Evolutionary conservation across 1,140 invertebrate species (phyloP), one percentile per base, ranked within the genome.

Genomic region (Caerostris darwini): DNA sequence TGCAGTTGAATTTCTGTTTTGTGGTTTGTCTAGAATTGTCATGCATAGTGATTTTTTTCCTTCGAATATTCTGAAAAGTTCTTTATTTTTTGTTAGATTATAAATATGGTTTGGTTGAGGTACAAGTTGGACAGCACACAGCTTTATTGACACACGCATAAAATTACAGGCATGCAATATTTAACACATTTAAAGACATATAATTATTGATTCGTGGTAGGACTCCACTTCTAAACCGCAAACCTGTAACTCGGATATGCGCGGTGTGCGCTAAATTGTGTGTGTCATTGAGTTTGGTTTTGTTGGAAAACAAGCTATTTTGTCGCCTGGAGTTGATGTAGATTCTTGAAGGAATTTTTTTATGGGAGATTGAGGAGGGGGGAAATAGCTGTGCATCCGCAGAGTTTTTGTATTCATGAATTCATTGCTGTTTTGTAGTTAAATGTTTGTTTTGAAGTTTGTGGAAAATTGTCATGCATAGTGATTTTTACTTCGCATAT

Each of bases 221-320:
- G 34, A 34, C 34, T 34, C 34, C 34, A 34, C 34, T 34, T 34
- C 34, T 34, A 34, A 34, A 34, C 34, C 0, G 34, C 34, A 34
- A 34, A 34, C 34, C 34, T 2, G 34, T 34, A 34, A 34, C 34
- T 34, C 34, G 34, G 34, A 34, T 34, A 34, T 34, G 34, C 34
- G 34, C 34, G 2, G 34, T 34, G 0, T 34, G 34, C 34, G 34
- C 34, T 34, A 34, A 34, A 34, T 34, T 34, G 34, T 34, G 19
- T 56, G 54, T 57, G 17, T 85, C 57, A 57, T 85, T 56, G 14
- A 85, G 54, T 85, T 85, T 58, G 82, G 54, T 57, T 85, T 85
- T 85, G 53, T 85, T 17, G 14, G 57, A 54, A 58, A 85, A 56
- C 14, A 56, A 17, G 34, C 34, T 34, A 81, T 81, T 81, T 19